Conservation (phyloP, 2,797 vertebrate genomes). For the Margarornis squamiger region DNA sequence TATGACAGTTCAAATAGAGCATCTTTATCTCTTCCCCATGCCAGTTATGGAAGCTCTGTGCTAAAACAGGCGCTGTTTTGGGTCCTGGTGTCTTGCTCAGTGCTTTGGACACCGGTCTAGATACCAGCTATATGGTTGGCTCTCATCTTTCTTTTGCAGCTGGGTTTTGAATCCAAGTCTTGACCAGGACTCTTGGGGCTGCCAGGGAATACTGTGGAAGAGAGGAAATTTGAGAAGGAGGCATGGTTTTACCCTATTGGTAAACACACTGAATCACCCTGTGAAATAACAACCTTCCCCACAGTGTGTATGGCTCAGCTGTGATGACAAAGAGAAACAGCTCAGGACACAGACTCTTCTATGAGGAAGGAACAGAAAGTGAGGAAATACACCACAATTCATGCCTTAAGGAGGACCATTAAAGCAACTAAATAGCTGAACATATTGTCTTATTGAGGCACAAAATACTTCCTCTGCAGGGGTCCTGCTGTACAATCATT, state of each 20-base stretch:
- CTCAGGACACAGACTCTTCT: neutral
- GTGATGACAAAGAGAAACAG: neutral
- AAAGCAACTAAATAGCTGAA: neutral
- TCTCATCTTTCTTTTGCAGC: neutral
- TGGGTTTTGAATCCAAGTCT: neutral
- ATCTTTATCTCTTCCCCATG: neutral
- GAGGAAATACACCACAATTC: neutral
- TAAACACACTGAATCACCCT: neutral
- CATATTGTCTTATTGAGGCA: neutral
- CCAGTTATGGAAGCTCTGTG: neutral
- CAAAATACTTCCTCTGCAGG: constrained; percentile 38
- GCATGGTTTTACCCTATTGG: neutral
- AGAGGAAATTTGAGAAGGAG: neutral
- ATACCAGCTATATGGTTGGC: neutral
- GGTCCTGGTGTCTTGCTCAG: rapidly evolving
- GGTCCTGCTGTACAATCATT: neutral
- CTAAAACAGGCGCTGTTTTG: neutral
- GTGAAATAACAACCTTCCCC: neutral
- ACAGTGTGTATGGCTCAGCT: neutral
- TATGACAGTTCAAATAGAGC: neutral
- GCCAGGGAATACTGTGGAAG: neutral
- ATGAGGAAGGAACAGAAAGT: neutral
- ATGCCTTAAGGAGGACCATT: neutral
- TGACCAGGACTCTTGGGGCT: neutral
- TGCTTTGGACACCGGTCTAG: neutral